Conservation (phyloP, 2,888 invertebrate genomes). For the Miltochrista miniata region DNA sequence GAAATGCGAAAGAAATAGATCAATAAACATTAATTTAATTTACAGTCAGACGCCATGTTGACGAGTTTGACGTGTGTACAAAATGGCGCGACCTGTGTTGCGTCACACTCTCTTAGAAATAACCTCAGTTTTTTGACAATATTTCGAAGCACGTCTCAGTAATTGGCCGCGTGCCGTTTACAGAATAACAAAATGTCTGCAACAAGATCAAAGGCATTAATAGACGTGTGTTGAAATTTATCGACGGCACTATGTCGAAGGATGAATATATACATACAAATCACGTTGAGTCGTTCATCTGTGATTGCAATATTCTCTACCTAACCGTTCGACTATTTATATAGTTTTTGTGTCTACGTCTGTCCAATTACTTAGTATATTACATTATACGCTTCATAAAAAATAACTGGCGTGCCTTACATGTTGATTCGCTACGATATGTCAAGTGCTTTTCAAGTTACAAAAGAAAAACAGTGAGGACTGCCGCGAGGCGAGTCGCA, state of each 20-base stretch:
- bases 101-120: conserved; percentile 49
- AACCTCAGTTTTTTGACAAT: conserved; percentile 67
- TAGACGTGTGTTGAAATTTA: conserved; percentile 80
- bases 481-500: conserved; percentile 23
- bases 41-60: conserved; percentile 50
- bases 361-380: conserved; percentile 22
- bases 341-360: conserved; percentile 27
- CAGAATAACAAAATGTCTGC: conserved; percentile 74
- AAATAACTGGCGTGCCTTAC: conserved; percentile 35
- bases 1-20: conserved; percentile 53
- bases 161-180: conserved; percentile 69
- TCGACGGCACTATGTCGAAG: conserved; percentile 66
- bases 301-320: conserved; percentile 32
- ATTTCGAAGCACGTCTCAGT: conserved; percentile 73
- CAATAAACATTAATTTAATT: conserved; percentile 47
- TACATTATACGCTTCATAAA: conserved; percentile 35
- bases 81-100: conserved; percentile 56
- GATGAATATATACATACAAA: conserved; percentile 64
- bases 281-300: conserved; percentile 33
- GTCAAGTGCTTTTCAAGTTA: conserved; percentile 29
- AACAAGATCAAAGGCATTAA: conserved; percentile 79
- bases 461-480: conserved; percentile 35
- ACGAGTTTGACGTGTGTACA: conserved; percentile 46
- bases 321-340: conserved; percentile 24
- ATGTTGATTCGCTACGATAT: conserved; percentile 34